Percentiles rank a stretch among this genome's conserved stretches.
These are phyloP conservation scores for Lasius fuliginosus DNA, from an alignment of 2,888 invertebrate genomes.

Conservation along the genomic window DNA sequence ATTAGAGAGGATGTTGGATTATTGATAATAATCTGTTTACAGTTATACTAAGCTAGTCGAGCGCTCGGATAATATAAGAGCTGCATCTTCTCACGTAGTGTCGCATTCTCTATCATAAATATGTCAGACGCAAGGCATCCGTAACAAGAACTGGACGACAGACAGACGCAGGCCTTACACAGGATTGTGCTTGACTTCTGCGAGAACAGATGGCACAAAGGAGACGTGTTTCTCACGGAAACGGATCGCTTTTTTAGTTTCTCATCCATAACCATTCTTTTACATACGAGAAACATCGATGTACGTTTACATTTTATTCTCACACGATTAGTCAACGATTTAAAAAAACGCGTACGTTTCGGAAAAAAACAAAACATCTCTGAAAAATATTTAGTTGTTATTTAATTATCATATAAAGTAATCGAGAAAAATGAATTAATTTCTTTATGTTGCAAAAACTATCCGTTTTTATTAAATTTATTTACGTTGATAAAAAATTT, in stretches of 20 bases:
- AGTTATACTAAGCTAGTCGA: constrained; percentile 27
- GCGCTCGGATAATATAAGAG: constrained; percentile 34
- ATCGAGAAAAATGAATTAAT: not conserved
- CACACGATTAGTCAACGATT: not conserved
- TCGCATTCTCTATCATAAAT: constrained; percentile 51
- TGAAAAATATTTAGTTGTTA: not conserved
- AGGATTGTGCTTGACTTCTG: constrained; percentile 43
- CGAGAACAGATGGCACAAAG: constrained; percentile 55
- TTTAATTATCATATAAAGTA: not conserved
- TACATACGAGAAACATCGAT: not conserved
- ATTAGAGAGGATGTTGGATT: not conserved
- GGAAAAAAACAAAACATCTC: not conserved
- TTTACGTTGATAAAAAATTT: not conserved
- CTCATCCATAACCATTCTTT: constrained; percentile 47
- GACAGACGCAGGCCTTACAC: constrained; percentile 47
- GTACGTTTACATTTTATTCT: not conserved
- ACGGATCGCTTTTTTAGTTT: constrained; percentile 51
- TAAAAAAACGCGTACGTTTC: not conserved
- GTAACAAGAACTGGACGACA: constrained; percentile 57
- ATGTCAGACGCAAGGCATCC: constrained; percentile 48
- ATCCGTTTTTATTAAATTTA: not conserved
- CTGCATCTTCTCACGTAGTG: constrained; percentile 41
- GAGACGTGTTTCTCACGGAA: constrained; percentile 60
- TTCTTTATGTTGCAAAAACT: not conserved
- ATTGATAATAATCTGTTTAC: constrained; percentile 25